phyloP scores from a whole-genome alignment of 2,797 vertebrate genomes.

The Pseudochirops cupreus region DNA sequence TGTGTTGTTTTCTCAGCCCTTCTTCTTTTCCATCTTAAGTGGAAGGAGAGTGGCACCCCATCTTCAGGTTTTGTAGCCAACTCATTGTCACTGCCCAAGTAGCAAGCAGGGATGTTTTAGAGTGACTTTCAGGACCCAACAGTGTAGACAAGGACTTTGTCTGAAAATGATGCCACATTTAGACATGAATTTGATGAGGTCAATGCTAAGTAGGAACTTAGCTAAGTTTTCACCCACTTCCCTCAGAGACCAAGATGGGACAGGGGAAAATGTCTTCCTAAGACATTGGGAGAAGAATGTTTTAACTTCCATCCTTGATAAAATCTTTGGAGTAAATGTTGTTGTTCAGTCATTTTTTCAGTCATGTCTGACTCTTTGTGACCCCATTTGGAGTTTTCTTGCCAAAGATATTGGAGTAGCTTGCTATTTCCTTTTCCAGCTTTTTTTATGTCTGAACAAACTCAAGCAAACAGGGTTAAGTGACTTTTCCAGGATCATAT shows the following conservation, averaged over 20 bases:
- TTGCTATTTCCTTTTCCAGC: neutral
- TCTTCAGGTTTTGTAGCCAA: neutral
- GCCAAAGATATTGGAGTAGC: neutral
- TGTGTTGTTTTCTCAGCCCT: neutral
- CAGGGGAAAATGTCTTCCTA: neutral
- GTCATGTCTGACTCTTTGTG: neutral
- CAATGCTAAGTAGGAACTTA: neutral
- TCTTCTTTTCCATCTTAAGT: neutral
- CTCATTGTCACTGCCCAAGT: neutral
- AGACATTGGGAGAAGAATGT: neutral
- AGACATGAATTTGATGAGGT: neutral
- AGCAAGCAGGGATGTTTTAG: neutral
- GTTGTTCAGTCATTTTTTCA: neutral
- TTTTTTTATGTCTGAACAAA: neutral
- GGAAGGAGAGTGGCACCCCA: neutral
- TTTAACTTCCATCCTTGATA: neutral
- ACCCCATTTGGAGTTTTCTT: neutral
- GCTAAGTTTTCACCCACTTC: neutral
- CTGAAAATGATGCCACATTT: neutral
- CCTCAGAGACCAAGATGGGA: neutral
- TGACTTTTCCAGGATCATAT: neutral
- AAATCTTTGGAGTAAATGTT: neutral
- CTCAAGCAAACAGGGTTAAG: neutral
- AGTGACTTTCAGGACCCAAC: neutral
- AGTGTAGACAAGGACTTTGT: neutral